Conservation (phyloP, 2,113 vertebrate genomes). For the Lampris megalopsis region DNA sequence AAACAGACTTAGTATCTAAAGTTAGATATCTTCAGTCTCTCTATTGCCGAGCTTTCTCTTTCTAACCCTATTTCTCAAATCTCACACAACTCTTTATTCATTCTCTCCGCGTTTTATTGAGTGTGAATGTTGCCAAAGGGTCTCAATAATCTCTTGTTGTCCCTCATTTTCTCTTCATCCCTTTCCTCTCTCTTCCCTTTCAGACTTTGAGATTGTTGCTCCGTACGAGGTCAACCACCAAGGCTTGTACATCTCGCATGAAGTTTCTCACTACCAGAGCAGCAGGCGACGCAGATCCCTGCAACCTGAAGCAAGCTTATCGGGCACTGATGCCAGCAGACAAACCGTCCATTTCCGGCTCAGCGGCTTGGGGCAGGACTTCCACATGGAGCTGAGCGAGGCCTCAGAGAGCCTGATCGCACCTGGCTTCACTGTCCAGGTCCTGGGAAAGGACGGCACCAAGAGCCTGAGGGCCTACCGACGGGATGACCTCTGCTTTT, state of each 20-base stretch:
- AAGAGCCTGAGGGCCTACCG: conserved; percentile 80
- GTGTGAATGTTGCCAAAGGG: background rate
- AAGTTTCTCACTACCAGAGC: conserved; percentile 82
- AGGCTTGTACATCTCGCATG: conserved; percentile 85
- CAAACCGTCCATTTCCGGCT: conserved; percentile 83
- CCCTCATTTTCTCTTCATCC: background rate
- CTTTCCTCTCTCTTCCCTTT: conserved; percentile 14
- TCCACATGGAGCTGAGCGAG: conserved; percentile 86
- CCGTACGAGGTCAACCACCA: conserved; percentile 86
- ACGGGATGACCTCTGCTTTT: conserved; percentile 88
- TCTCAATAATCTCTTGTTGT: background rate
- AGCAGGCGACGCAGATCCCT: conserved; percentile 73
- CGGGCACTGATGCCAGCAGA: background rate
- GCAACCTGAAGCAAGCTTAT: conserved; percentile 20
- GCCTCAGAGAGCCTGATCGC: conserved; percentile 80
- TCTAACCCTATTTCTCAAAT: too few relatives aligned
- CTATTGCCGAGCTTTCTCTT: background rate
- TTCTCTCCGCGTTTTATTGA: background rate
- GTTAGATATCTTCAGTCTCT: background rate
- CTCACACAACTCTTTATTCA: too few relatives aligned
- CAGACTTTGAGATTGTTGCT: conserved; percentile 89
- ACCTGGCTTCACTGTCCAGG: conserved; percentile 87
- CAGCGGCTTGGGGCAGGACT: conserved; percentile 84
- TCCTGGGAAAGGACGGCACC: conserved; percentile 82
- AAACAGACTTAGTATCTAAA: too few relatives aligned